phyloP scores from a whole-genome alignment of 1,140 invertebrate genomes.

The Caenorhabditis briggsae region DNA sequence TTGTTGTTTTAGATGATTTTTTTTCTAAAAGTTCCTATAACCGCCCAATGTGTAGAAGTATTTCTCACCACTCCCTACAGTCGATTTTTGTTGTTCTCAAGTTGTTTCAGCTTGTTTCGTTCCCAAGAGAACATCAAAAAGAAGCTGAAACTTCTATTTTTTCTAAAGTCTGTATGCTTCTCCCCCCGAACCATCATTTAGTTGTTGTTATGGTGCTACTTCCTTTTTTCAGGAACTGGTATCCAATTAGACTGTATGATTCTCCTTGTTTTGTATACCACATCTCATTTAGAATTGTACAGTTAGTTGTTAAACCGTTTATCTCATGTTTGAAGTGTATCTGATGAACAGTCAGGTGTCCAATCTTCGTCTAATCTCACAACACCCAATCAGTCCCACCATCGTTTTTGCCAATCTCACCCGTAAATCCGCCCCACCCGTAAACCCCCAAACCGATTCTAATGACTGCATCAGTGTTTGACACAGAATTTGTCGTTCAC shows the following conservation, averaged over 20 bases:
- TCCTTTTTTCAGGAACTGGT: constrained; percentile 38
- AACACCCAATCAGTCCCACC: constrained; percentile 25
- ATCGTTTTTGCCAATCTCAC: constrained; percentile 37
- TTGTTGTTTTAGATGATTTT: constrained; percentile 47
- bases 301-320: constrained; percentile 32
- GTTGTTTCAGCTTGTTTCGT: constrained; percentile 6
- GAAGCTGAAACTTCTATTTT: background rate
- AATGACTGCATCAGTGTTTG: constrained; percentile 51
- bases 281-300: background rate
- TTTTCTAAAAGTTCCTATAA: background rate
- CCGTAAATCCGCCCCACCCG: constrained; percentile 10
- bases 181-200: constrained; percentile 22
- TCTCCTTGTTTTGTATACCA: background rate
- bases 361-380: constrained; percentile 46
- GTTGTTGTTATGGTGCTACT: constrained; percentile 52
- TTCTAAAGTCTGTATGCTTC: constrained; percentile 38
- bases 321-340: constrained; percentile 53
- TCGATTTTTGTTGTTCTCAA: constrained; percentile 25
- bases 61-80: background rate
- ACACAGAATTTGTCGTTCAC: constrained; percentile 48
- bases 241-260: constrained; percentile 18
- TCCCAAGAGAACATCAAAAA: background rate
- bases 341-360: constrained; percentile 52
- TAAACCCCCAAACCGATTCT: constrained; percentile 18
- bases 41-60: constrained; percentile 32